phyloP scores from a whole-genome alignment of 2,888 invertebrate genomes.

The Drosophila cracens region DNA sequence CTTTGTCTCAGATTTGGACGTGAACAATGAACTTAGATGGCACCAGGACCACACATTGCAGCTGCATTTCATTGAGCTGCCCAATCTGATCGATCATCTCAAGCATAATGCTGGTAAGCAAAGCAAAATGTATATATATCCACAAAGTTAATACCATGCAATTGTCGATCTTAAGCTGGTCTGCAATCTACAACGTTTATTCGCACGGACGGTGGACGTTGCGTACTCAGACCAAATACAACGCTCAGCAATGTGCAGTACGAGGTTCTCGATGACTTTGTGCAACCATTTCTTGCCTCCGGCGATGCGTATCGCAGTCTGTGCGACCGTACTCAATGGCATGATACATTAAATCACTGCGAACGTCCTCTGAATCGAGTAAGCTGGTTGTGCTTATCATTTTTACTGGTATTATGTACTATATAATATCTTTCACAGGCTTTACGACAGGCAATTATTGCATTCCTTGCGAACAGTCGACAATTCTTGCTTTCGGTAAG shows the following conservation, averaged over 20 bases:
- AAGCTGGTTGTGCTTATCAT: background rate
- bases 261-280: slow-evolving; percentile 84
- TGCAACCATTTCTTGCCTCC: slow-evolving; percentile 80
- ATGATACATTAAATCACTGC: background rate
- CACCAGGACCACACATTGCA: slow-evolving; percentile 20
- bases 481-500: slow-evolving; percentile 77
- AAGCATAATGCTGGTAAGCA: slow-evolving; percentile 74
- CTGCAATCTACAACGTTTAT: slow-evolving; percentile 87
- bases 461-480: slow-evolving; percentile 87
- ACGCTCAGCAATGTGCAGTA: slow-evolving; percentile 86
- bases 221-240: slow-evolving; percentile 85
- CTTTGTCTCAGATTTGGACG: slow-evolving; percentile 53
- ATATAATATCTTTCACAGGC: slow-evolving; percentile 85
- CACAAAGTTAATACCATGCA: no score
- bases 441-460: slow-evolving; percentile 87
- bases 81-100: slow-evolving; percentile 74
- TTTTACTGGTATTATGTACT: background rate
- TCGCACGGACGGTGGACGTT: slow-evolving; percentile 84
- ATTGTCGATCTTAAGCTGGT: slow-evolving; percentile 85
- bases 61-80: slow-evolving; percentile 29
- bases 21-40: slow-evolving; percentile 48
- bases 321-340: slow-evolving; percentile 69
- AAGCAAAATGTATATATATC: background rate
- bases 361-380: slow-evolving; percentile 68
- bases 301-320: slow-evolving; percentile 82